Percentiles rank a stretch among this genome's conserved stretches.
phyloP scores from a whole-genome alignment of 2,888 invertebrate species.

The Eupeodes luniger region DNA sequence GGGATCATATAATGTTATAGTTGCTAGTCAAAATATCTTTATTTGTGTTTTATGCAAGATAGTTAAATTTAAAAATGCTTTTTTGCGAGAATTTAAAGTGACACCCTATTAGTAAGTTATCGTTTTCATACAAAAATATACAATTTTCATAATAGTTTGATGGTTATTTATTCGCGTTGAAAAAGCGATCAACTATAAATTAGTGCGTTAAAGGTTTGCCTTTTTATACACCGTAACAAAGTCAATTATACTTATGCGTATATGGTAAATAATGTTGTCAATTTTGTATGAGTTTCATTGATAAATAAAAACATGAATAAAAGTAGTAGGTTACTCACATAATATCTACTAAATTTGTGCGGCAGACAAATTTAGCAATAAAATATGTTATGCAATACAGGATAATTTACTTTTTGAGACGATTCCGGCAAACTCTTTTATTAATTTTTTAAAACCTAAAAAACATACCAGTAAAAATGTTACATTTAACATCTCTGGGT shows the following conservation, averaged over 20 bases:
- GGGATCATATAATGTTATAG: not conserved
- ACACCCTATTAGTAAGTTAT: too few relatives aligned
- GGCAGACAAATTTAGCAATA: not conserved
- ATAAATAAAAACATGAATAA: not conserved
- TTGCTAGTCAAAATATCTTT: not conserved
- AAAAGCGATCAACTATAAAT: not conserved
- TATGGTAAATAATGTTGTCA: not conserved
- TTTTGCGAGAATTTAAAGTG: too few relatives aligned
- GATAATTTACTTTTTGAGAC: not conserved
- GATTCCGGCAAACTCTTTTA: not conserved
- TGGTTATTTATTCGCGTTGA: not conserved
- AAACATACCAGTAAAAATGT: not conserved
- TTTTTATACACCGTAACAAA: not conserved
- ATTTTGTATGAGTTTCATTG: not conserved
- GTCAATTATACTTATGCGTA: not conserved
- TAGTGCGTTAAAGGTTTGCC: not conserved
- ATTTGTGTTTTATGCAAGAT: not conserved
- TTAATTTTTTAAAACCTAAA: not conserved
- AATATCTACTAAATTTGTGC: not conserved
- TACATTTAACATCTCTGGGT: not conserved
- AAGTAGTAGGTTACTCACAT: not conserved
- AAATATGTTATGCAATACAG: conserved; percentile 1
- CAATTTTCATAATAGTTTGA: not conserved
- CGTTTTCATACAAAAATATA: too few relatives aligned
- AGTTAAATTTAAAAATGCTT: too few relatives aligned